These are phyloP conservation scores for Pseudolycoriella hygida DNA, from an alignment of 2,888 invertebrate genomes.

Conservation along the genomic window DNA sequence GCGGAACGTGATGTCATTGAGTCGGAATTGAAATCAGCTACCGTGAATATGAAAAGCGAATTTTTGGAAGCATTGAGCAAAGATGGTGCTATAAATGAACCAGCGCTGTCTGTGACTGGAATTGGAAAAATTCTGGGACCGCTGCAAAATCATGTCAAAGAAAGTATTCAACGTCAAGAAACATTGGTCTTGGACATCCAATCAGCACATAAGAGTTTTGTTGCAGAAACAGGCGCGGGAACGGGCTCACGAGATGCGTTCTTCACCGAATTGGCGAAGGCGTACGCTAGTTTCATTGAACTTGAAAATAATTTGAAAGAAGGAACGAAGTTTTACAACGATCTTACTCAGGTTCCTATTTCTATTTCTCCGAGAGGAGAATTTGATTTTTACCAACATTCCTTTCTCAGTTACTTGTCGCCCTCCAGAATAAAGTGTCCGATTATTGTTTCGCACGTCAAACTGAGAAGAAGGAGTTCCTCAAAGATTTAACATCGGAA, in stretches of 20 bases:
- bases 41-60: slow-evolving; percentile 63
- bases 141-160: slow-evolving; percentile 58
- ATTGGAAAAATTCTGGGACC: slow-evolving; percentile 60
- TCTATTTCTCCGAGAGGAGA: too few relatives aligned
- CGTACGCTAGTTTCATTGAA: slow-evolving; percentile 85
- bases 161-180: slow-evolving; percentile 56
- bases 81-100: slow-evolving; percentile 65
- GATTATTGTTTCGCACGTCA: slow-evolving; percentile 98
- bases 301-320: slow-evolving; percentile 82
- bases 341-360: slow-evolving; percentile 62
- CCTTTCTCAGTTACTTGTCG: slow-evolving; percentile 56
- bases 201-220: slow-evolving; percentile 27
- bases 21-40: slow-evolving; percentile 62
- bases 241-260: slow-evolving; percentile 54
- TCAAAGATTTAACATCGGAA: slow-evolving; percentile 82
- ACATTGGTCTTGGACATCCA: slow-evolving; percentile 48
- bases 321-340: slow-evolving; percentile 91
- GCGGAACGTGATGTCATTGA: slow-evolving; percentile 82
- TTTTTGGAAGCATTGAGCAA: slow-evolving; percentile 59
- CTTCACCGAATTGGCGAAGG: slow-evolving; percentile 71
- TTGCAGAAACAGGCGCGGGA: slow-evolving; percentile 44
- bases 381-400: too few relatives aligned
- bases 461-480: slow-evolving; percentile 95
- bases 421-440: slow-evolving; percentile 91
- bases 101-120: slow-evolving; percentile 47